Percentiles rank a stretch among this genome's conserved stretches.
phyloP scores from a whole-genome alignment of 2,113 vertebrate species.

The Marmota monax region DNA sequence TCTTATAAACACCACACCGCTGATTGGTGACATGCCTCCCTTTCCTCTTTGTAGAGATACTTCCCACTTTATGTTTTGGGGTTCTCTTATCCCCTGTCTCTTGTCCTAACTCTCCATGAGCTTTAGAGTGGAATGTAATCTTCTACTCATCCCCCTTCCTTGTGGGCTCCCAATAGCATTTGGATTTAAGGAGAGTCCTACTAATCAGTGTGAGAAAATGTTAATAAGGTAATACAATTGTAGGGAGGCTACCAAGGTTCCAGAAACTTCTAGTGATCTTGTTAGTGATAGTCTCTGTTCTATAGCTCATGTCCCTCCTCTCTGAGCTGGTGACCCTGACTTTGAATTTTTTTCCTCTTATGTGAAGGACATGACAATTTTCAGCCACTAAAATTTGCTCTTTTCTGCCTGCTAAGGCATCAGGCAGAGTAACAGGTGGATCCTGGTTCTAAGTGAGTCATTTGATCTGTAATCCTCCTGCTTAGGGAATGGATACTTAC shows the following conservation, averaged over 20 bases:
- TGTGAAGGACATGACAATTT: background rate
- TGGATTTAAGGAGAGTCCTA: constrained; percentile 14
- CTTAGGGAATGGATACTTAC: background rate
- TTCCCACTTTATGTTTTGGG: background rate
- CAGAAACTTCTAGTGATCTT: background rate
- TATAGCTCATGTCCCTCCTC: background rate
- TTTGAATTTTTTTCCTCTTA: background rate
- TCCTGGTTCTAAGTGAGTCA: background rate
- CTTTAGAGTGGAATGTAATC: background rate
- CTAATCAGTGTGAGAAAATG: background rate
- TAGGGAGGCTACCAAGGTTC: background rate
- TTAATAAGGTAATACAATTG: background rate
- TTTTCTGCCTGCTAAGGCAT: background rate
- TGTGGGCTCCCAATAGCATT: background rate
- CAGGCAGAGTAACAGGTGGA: no score
- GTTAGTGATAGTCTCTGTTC: background rate
- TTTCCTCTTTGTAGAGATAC: background rate
- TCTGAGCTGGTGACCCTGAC: background rate
- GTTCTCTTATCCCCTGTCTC: background rate
- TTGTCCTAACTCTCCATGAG: background rate
- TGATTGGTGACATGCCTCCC: background rate
- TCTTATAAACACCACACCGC: background rate
- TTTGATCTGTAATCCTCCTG: background rate
- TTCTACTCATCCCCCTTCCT: background rate
- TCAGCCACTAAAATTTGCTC: background rate